Evolutionary conservation across 2,797 vertebrate genomes (phyloP).

Genomic region (Xyrichtys novacula): DNA sequence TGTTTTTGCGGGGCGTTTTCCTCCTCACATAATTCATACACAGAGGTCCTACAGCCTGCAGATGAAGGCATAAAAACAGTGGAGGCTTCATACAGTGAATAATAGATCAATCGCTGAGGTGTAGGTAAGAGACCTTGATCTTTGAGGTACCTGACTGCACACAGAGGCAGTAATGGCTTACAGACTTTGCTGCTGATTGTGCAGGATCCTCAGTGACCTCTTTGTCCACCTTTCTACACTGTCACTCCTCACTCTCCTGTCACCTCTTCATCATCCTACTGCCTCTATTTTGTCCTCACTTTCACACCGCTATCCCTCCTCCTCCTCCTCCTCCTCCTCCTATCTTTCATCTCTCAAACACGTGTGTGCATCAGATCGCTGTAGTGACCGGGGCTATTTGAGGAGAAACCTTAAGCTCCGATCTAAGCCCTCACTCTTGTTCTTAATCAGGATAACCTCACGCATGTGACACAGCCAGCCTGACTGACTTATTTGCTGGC

Average conservation of each 20-base stretch:
- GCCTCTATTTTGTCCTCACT: slow-evolving; percentile 2
- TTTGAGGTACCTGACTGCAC: slow-evolving; percentile 35
- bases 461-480: slow-evolving; percentile 50
- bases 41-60: slow-evolving; percentile 17
- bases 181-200: slow-evolving; percentile 47
- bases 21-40: background rate
- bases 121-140: slow-evolving; percentile 59
- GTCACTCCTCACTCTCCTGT: slow-evolving; percentile 13
- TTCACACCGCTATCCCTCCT: slow-evolving; percentile 2
- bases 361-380: slow-evolving; percentile 46
- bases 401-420: slow-evolving; percentile 63
- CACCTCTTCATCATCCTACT: slow-evolving; percentile 26
- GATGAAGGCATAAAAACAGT: slow-evolving; percentile 33
- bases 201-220: slow-evolving; percentile 50
- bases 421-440: slow-evolving; percentile 46
- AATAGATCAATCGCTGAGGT: slow-evolving; percentile 50
- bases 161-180: slow-evolving; percentile 27
- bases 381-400: slow-evolving; percentile 54
- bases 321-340: background rate
- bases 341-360: slow-evolving; percentile 2
- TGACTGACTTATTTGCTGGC: slow-evolving; percentile 33
- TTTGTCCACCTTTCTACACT: slow-evolving; percentile 21
- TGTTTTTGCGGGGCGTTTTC: slow-evolving; percentile 15
- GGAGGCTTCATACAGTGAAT: slow-evolving; percentile 29
- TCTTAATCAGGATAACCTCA: slow-evolving; percentile 49